Conservation (phyloP, 2,113 vertebrate genomes). For the Sterna hirundo region DNA sequence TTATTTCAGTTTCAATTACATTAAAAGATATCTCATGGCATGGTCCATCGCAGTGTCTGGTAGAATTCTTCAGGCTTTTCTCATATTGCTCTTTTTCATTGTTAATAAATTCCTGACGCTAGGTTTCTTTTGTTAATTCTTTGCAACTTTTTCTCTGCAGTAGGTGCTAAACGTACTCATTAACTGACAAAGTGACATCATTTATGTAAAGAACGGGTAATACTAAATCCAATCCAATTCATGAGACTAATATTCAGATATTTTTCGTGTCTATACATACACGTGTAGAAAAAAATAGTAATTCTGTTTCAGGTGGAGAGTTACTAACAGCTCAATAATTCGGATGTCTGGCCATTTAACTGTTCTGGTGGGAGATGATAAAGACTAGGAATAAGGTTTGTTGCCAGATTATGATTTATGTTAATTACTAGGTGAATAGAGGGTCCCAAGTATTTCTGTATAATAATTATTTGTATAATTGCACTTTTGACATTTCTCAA, state of each 20-base stretch:
- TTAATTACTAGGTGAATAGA: constrained; percentile 11
- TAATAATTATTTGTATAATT: background rate
- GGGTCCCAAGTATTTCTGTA: background rate
- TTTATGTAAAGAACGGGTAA: background rate
- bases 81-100: background rate
- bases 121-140: background rate
- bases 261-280: background rate
- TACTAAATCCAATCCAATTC: background rate
- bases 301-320: background rate
- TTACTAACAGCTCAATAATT: background rate
- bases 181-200: background rate
- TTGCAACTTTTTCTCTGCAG: background rate
- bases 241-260: background rate
- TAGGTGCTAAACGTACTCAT: background rate
- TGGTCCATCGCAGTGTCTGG: background rate
- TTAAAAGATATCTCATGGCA: background rate
- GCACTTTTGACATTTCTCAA: constrained; percentile 17
- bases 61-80: background rate
- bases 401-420: background rate
- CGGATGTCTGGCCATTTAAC: background rate
- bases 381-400: background rate
- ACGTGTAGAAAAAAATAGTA: background rate
- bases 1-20: background rate
- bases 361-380: background rate
- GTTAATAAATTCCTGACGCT: background rate